Conservation (phyloP, 2,888 invertebrate genomes). For the Andrena praecox region DNA sequence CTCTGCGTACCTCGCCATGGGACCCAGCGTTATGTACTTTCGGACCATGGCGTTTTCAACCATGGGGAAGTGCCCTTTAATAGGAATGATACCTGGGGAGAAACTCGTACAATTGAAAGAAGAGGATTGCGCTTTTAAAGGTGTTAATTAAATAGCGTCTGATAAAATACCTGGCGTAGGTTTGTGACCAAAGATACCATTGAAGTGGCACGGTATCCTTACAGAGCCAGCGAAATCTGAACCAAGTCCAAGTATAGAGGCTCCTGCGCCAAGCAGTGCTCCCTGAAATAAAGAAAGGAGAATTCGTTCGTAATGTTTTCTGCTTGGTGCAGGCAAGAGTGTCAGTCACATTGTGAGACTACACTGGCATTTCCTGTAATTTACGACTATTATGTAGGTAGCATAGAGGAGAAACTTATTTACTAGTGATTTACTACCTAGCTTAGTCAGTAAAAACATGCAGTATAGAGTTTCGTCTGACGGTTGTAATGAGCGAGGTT, state of each 20-base stretch:
- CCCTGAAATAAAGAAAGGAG: constrained; percentile 85
- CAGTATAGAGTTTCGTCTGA: no score
- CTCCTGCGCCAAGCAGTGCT: constrained; percentile 90
- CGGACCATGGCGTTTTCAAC: neutral
- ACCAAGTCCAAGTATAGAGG: constrained; percentile 91
- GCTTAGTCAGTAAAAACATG: no score
- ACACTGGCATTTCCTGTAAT: neutral
- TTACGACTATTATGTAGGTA: no score
- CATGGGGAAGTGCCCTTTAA: neutral
- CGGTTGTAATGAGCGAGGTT: no score
- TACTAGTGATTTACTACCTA: no score
- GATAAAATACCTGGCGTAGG: constrained; percentile 88
- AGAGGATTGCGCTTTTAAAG: constrained; percentile 7
- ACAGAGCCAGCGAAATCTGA: constrained; percentile 96
- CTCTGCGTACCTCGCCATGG: constrained; percentile 87
- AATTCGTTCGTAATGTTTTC: no score
- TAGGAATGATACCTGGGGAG: neutral
- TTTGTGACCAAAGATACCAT: constrained; percentile 95
- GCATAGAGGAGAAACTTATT: no score
- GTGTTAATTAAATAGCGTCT: no score
- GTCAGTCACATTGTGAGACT: neutral
- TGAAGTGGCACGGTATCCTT: constrained; percentile 93
- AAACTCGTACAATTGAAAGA: neutral
- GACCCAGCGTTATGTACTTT: neutral
- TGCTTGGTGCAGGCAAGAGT: neutral